Conservation (phyloP, 2,113 vertebrate genomes). For the Butorides virescens region DNA sequence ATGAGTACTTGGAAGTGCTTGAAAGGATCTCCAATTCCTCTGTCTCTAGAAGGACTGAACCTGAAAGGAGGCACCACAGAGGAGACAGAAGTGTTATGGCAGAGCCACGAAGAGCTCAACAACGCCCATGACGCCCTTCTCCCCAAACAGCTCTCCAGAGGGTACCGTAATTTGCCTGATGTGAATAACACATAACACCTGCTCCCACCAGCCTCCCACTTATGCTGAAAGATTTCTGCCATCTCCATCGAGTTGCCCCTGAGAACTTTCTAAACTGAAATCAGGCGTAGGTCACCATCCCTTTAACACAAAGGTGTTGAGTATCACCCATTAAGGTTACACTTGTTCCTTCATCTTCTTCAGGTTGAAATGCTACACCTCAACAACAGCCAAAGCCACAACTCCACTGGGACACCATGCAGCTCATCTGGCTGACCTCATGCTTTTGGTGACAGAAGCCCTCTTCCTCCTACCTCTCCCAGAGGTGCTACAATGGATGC, state of each 20-base stretch:
- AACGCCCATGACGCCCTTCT: neutral
- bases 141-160: neutral
- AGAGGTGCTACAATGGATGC: neutral
- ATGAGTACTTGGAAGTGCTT: neutral
- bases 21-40: neutral
- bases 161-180: too few species aligned
- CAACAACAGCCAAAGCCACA: neutral
- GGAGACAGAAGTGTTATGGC: neutral
- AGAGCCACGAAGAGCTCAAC: neutral
- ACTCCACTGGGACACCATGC: neutral
- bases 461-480: neutral
- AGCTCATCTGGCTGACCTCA: neutral
- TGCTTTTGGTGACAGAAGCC: neutral
- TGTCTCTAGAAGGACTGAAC: neutral
- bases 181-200: neutral
- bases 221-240: neutral
- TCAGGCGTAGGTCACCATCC: fast-evolving
- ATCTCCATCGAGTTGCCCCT: neutral
- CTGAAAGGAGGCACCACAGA: neutral
- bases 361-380: neutral
- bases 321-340: neutral
- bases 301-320: neutral
- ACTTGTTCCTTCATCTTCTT: neutral
- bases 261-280: neutral
- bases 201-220: neutral